phyloP scores from a whole-genome alignment of 2,888 invertebrate genomes.

The Urechis unicinctus region DNA sequence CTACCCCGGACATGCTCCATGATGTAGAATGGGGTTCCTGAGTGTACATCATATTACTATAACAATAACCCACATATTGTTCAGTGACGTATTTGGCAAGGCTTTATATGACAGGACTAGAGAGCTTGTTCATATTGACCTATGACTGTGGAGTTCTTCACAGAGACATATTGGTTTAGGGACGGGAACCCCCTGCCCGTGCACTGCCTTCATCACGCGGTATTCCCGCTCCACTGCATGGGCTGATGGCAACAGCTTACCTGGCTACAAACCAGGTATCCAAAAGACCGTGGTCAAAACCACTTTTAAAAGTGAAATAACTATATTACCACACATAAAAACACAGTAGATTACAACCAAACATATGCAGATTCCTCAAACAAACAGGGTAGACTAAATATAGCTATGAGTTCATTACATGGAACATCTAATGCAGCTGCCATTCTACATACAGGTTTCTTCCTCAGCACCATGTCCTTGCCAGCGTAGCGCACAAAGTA shows the following conservation, averaged over 20 bases:
- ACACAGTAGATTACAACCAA: too few relatives aligned
- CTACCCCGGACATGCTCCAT: constrained; percentile 51
- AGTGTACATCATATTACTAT: too few relatives aligned
- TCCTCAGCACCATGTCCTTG: constrained; percentile 48
- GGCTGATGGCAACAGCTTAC: constrained; percentile 51
- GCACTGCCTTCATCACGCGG: constrained; percentile 47
- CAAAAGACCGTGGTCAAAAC: background rate
- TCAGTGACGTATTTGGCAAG: too few relatives aligned
- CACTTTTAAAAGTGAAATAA: too few relatives aligned
- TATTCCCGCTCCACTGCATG: constrained; percentile 53
- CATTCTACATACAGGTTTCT: constrained; percentile 52
- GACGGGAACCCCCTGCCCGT: constrained; percentile 45
- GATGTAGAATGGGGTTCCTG: constrained; percentile 53
- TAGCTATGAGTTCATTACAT: too few relatives aligned
- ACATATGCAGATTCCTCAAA: background rate
- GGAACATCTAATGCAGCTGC: too few relatives aligned
- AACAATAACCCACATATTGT: too few relatives aligned
- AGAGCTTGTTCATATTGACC: too few relatives aligned
- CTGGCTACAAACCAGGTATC: constrained; percentile 35
- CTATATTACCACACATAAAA: too few relatives aligned
- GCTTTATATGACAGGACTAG: too few relatives aligned
- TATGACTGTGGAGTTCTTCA: constrained; percentile 35
- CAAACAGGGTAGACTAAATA: too few relatives aligned
- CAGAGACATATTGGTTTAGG: constrained; percentile 45
- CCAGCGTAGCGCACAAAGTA: constrained; percentile 47